Evolutionary conservation across 2,797 vertebrate genomes (phyloP), one percentile per base, ranked within the genome.

Genomic region (Anisognathus igniventris): DNA sequence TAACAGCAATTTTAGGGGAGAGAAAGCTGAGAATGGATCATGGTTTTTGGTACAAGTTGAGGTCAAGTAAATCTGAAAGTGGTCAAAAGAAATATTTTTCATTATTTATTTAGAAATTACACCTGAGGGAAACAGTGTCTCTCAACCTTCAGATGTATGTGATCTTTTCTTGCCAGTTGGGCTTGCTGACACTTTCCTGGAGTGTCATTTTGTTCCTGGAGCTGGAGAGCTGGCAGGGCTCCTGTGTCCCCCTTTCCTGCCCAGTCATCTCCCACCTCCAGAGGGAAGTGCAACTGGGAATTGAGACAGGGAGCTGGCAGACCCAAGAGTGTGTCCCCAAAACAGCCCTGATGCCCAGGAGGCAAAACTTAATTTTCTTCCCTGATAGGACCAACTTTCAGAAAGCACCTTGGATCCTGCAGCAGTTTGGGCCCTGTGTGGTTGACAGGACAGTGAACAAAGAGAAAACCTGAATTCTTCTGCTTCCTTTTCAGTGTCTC

Each of bases 251-350:
- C 21, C 20, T 61, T 42, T 76, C 31, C 42, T 53, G 24, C 23
- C 39, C 50, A 60, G 15, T 22, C 48, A 39, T 23, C 9, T 19
- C n/a, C 19, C 8, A 21, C 4, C 28, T 53, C 40, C 7, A 33
- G 7, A 16, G 33, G 30, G 56, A 64, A 79, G 25, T 19, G 60
- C 50, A 37, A n/a, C 7, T 30, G 10, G 58, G 64, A 85, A 23
- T 15, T 60, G 67, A 42, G 25, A 10, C 0, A 10, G 35, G 10
- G 21, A 83, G 21, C 33, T 65, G 40, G 35, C 0, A 1, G 15
- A 21, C 17, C 23, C 72, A 47, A 1, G 9, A n/a, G 0, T 0
- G 12, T 28, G 12, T 28, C 72, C 44, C 57, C 47, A 33, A 37
- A 73, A 47, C 12, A 44, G 3, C 12, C 48, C 28, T 10, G 18